Percentiles rank a stretch among this genome's conserved stretches.
Evolutionary conservation across 2,797 vertebrate genomes (phyloP).

Genomic region (Peromyscus attwateri): DNA sequence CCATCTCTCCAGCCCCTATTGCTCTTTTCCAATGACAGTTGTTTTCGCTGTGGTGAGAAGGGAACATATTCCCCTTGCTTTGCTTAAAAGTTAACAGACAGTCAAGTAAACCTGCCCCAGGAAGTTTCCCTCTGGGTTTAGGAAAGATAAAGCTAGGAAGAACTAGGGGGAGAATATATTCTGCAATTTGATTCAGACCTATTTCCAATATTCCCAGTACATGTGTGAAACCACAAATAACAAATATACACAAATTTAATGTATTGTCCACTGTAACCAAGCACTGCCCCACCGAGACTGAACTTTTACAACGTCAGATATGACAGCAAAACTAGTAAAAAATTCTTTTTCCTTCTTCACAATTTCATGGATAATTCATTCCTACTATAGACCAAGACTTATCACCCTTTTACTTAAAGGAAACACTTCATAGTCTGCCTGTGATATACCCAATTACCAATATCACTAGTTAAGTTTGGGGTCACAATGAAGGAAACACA

Average conservation of each 20-base stretch:
- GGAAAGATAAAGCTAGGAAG: conserved; percentile 47
- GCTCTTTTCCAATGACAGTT: neutral
- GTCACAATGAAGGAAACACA: neutral
- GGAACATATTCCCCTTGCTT: neutral
- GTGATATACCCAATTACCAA: neutral
- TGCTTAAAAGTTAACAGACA: conserved; percentile 15
- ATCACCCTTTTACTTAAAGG: neutral
- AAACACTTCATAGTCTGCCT: neutral
- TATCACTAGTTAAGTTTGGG: neutral
- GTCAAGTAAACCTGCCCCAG: conserved; percentile 28
- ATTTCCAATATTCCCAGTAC: neutral
- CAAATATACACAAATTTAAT: neutral
- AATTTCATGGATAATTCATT: neutral
- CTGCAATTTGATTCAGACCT: neutral
- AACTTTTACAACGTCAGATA: neutral
- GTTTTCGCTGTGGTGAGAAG: conserved; percentile 1
- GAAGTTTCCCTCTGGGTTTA: conserved; percentile 29
- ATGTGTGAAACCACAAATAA: neutral
- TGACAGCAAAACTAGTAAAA: neutral
- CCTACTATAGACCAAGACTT: neutral
- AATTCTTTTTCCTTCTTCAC: neutral
- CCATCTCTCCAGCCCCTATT: neutral
- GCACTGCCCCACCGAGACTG: neutral
- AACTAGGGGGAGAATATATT: conserved; percentile 14
- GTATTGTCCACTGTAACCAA: neutral